phyloP scores from a whole-genome alignment of 2,888 invertebrate species.

The Galerucella calmariensis region DNA sequence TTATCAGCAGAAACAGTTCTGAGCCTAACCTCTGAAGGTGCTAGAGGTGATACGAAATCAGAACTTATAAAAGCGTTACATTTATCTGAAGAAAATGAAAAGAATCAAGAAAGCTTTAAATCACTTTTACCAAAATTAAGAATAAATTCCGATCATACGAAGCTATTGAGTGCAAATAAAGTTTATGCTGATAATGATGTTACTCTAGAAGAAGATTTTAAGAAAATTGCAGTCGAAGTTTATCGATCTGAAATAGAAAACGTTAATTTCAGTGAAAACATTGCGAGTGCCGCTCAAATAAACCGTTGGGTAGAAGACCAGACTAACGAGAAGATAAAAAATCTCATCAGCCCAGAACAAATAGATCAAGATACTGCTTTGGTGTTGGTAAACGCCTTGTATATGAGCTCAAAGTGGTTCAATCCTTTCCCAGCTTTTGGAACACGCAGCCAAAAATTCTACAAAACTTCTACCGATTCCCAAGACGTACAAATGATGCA shows the following conservation, averaged over 20 bases:
- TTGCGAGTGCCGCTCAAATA: slow-evolving; percentile 51
- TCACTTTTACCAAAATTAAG: slow-evolving; percentile 47
- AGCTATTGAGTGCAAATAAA: slow-evolving; percentile 63
- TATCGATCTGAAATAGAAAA: slow-evolving; percentile 69
- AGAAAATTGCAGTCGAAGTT: slow-evolving; percentile 69
- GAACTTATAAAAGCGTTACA: slow-evolving; percentile 51
- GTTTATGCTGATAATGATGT: slow-evolving; percentile 72
- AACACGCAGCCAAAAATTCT: slow-evolving; percentile 52
- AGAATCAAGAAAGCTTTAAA: slow-evolving; percentile 40
- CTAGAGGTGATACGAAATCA: slow-evolving; percentile 54
- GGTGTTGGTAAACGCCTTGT: slow-evolving; percentile 59
- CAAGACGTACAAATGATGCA: slow-evolving; percentile 56
- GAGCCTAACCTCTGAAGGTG: slow-evolving; percentile 56
- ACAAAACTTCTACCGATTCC: slow-evolving; percentile 42
- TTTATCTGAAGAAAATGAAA: slow-evolving; percentile 46
- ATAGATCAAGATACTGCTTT: slow-evolving; percentile 51
- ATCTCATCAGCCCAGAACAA: slow-evolving; percentile 50
- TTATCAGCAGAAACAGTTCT: slow-evolving; percentile 58
- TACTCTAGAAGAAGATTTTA: slow-evolving; percentile 68
- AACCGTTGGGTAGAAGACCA: slow-evolving; percentile 61
- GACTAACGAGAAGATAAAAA: slow-evolving; percentile 59
- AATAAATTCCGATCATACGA: slow-evolving; percentile 42
- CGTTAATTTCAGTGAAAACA: slow-evolving; percentile 51
- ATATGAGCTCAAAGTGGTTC: slow-evolving; percentile 58
- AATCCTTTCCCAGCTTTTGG: slow-evolving; percentile 47